Evolutionary conservation across 2,888 invertebrate genomes (phyloP).

Genomic region (Apamea anceps): DNA sequence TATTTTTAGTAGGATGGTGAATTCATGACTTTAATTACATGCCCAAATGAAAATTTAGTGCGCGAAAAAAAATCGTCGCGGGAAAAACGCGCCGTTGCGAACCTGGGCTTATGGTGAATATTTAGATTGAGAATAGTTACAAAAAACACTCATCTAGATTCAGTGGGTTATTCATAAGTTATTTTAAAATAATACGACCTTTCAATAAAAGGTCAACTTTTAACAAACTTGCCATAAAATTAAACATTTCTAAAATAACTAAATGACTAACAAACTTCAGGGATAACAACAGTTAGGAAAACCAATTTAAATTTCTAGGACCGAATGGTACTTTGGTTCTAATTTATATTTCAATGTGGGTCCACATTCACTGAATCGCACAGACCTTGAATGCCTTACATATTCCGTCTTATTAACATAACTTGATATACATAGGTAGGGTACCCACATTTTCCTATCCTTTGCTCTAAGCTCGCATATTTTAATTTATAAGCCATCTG

Average conservation of each 20-base stretch:
- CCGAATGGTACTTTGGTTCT: conserved; percentile 8
- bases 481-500: conserved; percentile 2
- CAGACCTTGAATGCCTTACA: conserved; percentile 11
- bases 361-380: conserved; percentile 24
- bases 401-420: conserved; percentile 24
- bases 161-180: not conserved
- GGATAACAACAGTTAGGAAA: conserved; percentile 10
- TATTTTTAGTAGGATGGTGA: too few species aligned
- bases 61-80: too few species aligned
- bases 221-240: not conserved
- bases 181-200: not conserved
- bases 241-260: conserved; percentile 11
- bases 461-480: not conserved
- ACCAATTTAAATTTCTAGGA: conserved; percentile 15
- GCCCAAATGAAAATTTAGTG: not conserved
- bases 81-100: too few species aligned
- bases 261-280: not conserved
- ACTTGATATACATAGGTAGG: not conserved
- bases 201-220: not conserved
- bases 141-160: not conserved
- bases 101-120: not conserved
- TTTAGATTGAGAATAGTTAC: not conserved
- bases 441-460: not conserved
- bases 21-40: too few species aligned
- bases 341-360: conserved; percentile 37